phyloP scores from a whole-genome alignment of 2,888 invertebrate species.

The Aporophyla nigra region DNA sequence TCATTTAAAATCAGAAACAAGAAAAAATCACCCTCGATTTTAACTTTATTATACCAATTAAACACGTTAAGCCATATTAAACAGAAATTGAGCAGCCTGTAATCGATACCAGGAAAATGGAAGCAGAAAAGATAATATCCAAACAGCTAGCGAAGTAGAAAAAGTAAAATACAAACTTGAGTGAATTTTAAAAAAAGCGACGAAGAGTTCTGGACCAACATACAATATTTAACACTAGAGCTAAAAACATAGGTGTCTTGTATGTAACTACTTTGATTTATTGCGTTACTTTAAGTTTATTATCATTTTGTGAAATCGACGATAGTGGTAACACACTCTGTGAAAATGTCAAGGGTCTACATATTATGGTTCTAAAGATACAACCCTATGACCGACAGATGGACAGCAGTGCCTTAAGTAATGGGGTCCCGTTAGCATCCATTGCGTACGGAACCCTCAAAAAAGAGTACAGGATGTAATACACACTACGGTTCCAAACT shows the following conservation, averaged over 20 bases:
- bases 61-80: background rate
- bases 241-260: too few species aligned
- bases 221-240: background rate
- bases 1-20: background rate
- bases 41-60: background rate
- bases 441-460: background rate
- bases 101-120: conserved; percentile 6
- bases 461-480: conserved; percentile 6
- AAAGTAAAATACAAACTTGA: conserved; percentile 2
- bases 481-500: conserved; percentile 28
- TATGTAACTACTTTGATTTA: background rate
- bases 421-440: background rate
- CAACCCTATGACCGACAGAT: too few species aligned
- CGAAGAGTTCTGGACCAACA: background rate
- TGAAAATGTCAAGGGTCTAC: background rate
- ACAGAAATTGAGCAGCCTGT: background rate
- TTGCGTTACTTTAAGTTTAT: background rate
- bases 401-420: background rate
- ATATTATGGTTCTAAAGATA: background rate
- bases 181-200: background rate
- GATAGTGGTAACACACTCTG: background rate
- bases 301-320: background rate
- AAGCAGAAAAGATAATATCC: background rate
- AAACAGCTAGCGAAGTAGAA: background rate
- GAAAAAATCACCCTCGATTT: background rate